phyloP scores from a whole-genome alignment of 2,888 invertebrate species.

The Oscheius sp. region DNA sequence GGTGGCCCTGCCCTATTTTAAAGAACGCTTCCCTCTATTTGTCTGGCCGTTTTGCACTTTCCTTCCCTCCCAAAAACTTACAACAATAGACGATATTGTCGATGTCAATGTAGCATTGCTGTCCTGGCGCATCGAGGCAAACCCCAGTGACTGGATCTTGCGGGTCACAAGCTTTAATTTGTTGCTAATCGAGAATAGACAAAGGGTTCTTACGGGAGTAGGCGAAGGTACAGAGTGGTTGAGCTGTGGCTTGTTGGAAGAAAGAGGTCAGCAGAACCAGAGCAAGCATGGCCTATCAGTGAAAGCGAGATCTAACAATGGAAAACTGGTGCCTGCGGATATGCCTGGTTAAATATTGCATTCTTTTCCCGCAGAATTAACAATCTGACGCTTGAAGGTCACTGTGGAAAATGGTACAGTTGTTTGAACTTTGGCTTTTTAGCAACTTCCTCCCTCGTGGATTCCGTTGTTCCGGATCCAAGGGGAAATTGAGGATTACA shows the following conservation, averaged over 20 bases:
- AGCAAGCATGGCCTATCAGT: background rate
- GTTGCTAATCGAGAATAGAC: background rate
- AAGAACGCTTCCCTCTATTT: background rate
- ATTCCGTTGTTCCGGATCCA: too few species aligned
- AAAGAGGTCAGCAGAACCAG: background rate
- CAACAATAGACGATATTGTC: constrained; percentile 18
- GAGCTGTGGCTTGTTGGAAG: background rate
- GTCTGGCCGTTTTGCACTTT: background rate
- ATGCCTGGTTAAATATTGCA: constrained; percentile 14
- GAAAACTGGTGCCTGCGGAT: background rate
- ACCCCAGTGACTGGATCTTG: constrained; percentile 10
- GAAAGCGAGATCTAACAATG: constrained; percentile 10
- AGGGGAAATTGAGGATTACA: too few species aligned
- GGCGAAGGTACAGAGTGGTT: constrained; percentile 9
- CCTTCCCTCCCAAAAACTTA: background rate
- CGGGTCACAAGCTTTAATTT: constrained; percentile 15
- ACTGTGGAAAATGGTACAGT: too few species aligned
- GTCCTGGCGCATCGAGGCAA: constrained; percentile 25
- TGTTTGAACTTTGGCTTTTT: too few species aligned
- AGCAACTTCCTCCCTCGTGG: too few species aligned
- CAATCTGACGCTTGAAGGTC: background rate
- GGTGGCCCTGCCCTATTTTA: too few species aligned
- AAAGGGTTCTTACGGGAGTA: constrained; percentile 13
- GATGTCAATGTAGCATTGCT: constrained; percentile 10
- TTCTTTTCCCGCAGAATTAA: constrained; percentile 2